These are phyloP conservation scores for Ptyas mucosa DNA, from an alignment of 2,113 vertebrate species.

Conservation along the genomic window DNA sequence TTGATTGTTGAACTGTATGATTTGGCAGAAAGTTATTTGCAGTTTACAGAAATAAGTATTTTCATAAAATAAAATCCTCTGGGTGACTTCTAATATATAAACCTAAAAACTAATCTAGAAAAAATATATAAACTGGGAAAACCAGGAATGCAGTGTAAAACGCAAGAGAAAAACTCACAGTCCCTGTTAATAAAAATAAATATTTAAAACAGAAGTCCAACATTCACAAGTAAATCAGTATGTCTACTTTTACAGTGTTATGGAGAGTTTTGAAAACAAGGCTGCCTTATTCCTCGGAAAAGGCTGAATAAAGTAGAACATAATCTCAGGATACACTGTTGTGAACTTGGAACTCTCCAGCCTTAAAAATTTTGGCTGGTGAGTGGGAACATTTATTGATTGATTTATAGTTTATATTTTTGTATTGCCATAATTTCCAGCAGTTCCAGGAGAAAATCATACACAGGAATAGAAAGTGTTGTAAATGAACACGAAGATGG, in stretches of 20 bases:
- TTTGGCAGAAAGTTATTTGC: not conserved
- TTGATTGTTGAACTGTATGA: not conserved
- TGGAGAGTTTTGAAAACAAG: not conserved
- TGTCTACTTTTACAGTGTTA: not conserved
- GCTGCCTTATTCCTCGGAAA: not conserved
- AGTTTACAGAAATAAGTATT: not conserved
- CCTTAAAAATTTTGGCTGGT: not conserved
- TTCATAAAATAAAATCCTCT: not conserved
- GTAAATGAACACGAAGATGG: not conserved
- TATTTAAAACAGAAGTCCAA: not conserved
- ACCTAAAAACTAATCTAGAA: not conserved
- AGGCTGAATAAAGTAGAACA: not conserved
- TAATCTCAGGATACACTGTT: not conserved
- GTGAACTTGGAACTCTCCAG: not conserved
- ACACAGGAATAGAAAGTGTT: not conserved
- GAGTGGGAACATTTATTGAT: not conserved
- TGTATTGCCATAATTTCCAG: not conserved
- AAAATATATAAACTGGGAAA: not conserved
- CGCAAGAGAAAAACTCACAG: not conserved
- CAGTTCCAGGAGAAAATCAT: not conserved
- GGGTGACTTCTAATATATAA: not conserved
- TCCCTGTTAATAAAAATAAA: not conserved
- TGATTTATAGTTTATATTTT: not conserved
- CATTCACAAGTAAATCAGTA: not conserved
- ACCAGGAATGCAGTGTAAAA: not conserved